phyloP scores from a whole-genome alignment of 2,888 invertebrate species.

The Melipona beecheii region DNA sequence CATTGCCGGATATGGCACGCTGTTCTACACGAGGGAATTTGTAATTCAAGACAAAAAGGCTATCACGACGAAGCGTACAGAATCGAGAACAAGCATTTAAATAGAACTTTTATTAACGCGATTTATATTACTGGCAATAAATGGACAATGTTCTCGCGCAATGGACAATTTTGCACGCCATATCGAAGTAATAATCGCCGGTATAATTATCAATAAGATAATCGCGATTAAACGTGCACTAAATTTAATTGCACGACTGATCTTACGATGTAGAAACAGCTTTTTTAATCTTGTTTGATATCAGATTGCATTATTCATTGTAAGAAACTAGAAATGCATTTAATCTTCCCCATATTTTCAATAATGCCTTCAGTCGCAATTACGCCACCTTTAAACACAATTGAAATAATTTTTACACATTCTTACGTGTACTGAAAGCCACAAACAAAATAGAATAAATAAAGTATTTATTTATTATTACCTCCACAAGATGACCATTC shows the following conservation, averaged over 20 bases:
- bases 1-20: background rate
- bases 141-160: background rate
- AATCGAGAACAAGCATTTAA: background rate
- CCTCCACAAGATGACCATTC: background rate
- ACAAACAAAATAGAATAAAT: background rate
- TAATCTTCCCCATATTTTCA: too few species aligned
- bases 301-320: background rate
- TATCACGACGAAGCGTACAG: background rate
- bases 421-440: background rate
- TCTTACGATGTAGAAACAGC: background rate
- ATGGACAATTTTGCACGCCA: background rate
- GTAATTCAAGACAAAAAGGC: slow-evolving; percentile 3
- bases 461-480: background rate
- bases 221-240: slow-evolving; percentile 18
- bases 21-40: slow-evolving; percentile 2
- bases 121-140: background rate
- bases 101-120: background rate
- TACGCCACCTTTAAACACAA: too few species aligned
- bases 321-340: background rate
- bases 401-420: background rate
- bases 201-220: slow-evolving; percentile 24
- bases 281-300: background rate
- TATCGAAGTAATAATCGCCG: background rate
- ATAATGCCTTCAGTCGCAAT: too few species aligned
- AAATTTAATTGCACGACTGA: slow-evolving; percentile 20